phyloP scores from a whole-genome alignment of 1,140 invertebrate genomes.

The Sinella curviseta region DNA sequence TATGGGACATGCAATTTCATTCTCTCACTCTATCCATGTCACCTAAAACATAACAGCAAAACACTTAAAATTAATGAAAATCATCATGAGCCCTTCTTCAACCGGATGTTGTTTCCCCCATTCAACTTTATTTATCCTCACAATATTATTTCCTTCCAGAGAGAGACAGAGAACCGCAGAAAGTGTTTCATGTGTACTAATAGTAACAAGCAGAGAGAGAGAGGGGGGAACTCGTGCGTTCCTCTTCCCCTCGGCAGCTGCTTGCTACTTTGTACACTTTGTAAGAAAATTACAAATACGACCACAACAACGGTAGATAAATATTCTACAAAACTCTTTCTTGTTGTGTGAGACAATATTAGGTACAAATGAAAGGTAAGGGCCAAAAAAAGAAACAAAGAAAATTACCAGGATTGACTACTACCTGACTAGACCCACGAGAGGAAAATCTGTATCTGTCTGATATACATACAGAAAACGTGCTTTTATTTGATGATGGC shows the following conservation, averaged over 20 bases:
- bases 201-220: too few species aligned
- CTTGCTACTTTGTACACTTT: not conserved
- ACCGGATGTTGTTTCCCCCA: constrained; percentile 8
- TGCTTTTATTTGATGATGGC: not conserved
- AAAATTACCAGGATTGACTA: too few species aligned
- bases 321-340: too few species aligned
- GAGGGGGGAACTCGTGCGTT: not conserved
- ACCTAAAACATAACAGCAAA: not conserved
- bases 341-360: too few species aligned
- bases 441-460: too few species aligned
- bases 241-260: not conserved
- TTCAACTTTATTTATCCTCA: not conserved
- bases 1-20: not conserved
- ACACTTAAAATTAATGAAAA: not conserved
- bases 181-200: too few species aligned
- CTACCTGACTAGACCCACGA: too few species aligned
- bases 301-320: not conserved
- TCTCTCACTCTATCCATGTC: not conserved
- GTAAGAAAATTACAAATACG: not conserved
- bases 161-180: too few species aligned
- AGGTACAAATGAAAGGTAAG: too few species aligned
- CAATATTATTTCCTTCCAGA: not conserved
- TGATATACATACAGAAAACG: too few species aligned
- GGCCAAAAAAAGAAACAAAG: too few species aligned
- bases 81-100: not conserved